Conservation (phyloP, 2,797 vertebrate species). For the Simalia tracyae region DNA sequence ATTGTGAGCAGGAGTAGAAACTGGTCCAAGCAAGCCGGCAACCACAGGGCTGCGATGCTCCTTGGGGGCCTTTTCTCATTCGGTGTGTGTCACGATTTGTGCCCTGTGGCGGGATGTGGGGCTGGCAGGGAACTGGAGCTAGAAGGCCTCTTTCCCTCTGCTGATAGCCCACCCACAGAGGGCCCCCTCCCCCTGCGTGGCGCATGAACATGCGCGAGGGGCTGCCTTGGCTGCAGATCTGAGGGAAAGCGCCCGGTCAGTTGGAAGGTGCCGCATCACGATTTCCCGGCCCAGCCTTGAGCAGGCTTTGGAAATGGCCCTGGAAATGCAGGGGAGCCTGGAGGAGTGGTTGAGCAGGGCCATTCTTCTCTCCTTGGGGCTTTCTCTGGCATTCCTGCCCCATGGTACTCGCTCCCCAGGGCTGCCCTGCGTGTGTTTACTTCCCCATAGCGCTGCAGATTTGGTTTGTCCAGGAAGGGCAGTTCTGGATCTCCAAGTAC, state of each 20-base stretch:
- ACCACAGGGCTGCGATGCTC: not conserved
- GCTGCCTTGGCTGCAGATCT: not conserved
- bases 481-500: not conserved
- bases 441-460: fast-evolving
- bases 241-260: fast-evolving
- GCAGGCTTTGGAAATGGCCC: not conserved
- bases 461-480: fast-evolving
- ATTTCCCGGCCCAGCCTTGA: not conserved
- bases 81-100: not conserved
- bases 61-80: not conserved
- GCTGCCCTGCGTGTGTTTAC: too few relatives aligned
- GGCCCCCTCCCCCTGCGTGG: not conserved
- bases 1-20: not conserved
- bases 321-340: not conserved
- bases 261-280: fast-evolving
- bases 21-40: not conserved
- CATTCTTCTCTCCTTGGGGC: not conserved
- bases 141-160: not conserved
- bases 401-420: not conserved
- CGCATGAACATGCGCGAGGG: fast-evolving
- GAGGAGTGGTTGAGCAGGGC: too few relatives aligned
- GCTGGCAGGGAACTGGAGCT: not conserved
- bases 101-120: not conserved
- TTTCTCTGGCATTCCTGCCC: not conserved
- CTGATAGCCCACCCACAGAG: not conserved